A percentile compares a stretch with the other conserved stretches of the same genome.
Conservation (phyloP, 2,888 invertebrate genomes). For the Chrysomela aeneicollis region DNA sequence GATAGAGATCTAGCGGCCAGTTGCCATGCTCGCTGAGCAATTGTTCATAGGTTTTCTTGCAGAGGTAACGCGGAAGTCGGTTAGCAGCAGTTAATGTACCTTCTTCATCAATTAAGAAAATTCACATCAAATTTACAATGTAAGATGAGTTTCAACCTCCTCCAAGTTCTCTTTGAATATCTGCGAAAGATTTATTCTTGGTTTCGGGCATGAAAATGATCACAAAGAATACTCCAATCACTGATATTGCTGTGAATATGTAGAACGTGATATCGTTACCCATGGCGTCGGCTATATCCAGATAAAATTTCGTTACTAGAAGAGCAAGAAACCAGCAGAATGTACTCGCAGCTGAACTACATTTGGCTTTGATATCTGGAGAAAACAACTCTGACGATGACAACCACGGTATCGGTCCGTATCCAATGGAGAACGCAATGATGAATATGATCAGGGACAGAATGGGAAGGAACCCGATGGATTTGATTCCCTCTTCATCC, state of each 20-base stretch:
- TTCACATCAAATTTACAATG: not conserved
- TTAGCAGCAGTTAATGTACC: slow-evolving; percentile 28
- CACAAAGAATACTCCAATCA: slow-evolving; percentile 71
- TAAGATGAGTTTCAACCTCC: too few species aligned
- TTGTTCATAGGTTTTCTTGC: slow-evolving; percentile 35
- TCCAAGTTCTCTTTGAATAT: not conserved
- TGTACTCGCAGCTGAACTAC: slow-evolving; percentile 81
- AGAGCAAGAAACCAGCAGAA: slow-evolving; percentile 86
- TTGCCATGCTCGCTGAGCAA: slow-evolving; percentile 37
- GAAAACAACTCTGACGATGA: slow-evolving; percentile 85
- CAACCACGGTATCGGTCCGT: slow-evolving; percentile 90
- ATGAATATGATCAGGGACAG: slow-evolving; percentile 78
- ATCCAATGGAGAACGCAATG: slow-evolving; percentile 81
- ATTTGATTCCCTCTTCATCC: slow-evolving; percentile 60
- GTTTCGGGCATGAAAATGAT: slow-evolving; percentile 54
- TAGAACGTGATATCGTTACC: slow-evolving; percentile 76
- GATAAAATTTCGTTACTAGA: slow-evolving; percentile 78
- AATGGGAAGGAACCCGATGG: slow-evolving; percentile 78
- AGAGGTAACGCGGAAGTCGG: slow-evolving; percentile 34
- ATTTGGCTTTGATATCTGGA: slow-evolving; percentile 78
- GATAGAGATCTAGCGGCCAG: slow-evolving; percentile 34
- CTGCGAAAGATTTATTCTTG: slow-evolving; percentile 53
- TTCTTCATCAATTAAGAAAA: slow-evolving; percentile 25
- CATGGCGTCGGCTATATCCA: slow-evolving; percentile 65
- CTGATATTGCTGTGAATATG: slow-evolving; percentile 75